Evolutionary conservation across 1,140 invertebrate species (phyloP), one percentile per base, ranked within the genome.

Genomic region (Ostrea denselamellosa): DNA sequence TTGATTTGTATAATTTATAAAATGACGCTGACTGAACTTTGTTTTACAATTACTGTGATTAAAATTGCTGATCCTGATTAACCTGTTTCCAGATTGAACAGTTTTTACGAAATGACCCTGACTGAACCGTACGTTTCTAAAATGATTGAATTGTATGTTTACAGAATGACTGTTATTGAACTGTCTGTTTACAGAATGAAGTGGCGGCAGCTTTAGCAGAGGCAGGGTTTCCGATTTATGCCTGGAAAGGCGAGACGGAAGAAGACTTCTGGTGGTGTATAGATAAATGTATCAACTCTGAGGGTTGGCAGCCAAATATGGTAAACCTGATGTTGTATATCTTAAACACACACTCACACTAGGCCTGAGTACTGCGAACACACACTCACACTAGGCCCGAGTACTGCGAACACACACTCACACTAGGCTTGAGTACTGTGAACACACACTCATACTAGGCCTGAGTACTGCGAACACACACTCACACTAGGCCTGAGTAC

Each of bases 201-300:
- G 99, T 99, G 51, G 99, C 99, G 28, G 99, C 99, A 22, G 99
- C 99, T 9, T 98, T 99, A 88, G 99, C 99, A 0, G 97, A 97
- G 91, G 96, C 96, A 44, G 99, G 99, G 81, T 96, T 99, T 19
- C 97, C 99, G 9, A 98, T 99, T 19, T 99, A 98, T 94, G 99
- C 99, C 0, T 99, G 99, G 99, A 99, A 99, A 95, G 99, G 99
- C 17, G 99, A 99, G 96, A 99, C 98, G 3, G 99, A 99, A 92
- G 99, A 99, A 93, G 99, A 99, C 95, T 99, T 99, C 93, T 93
- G 97, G 25, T 99, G 99, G 99, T 99, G 99, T 94, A 99, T 99
- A 94, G 98, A 99, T 95, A 99, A 99, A 95, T 98, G 97, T 95
- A 97, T 99, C 52, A 97, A 97, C 89, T 97, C 97, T 54, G 97